Conservation (phyloP, 2,888 invertebrate genomes). For the Platycheirus albimanus region DNA sequence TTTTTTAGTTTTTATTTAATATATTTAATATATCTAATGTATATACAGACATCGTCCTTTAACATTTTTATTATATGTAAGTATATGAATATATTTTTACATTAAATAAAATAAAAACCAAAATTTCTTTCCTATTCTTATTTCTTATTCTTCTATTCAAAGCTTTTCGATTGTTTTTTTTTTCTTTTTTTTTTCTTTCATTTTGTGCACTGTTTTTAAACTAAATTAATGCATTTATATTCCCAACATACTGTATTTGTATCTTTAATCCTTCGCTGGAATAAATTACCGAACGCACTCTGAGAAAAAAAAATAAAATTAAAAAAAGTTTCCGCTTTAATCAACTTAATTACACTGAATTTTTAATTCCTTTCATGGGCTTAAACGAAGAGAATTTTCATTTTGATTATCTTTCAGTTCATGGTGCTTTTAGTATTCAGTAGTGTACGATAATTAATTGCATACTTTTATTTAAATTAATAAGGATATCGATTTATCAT, state of each 20-base stretch:
- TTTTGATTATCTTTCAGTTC: slow-evolving; percentile 31
- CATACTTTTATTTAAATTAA: neutral
- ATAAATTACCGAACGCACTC: slow-evolving; percentile 18
- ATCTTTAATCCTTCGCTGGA: slow-evolving; percentile 5
- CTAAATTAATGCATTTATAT: too few relatives aligned
- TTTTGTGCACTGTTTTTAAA: too few relatives aligned
- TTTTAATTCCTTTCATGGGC: slow-evolving; percentile 14
- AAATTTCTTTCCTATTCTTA: too few relatives aligned
- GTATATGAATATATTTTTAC: too few relatives aligned
- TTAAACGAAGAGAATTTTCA: slow-evolving; percentile 4
- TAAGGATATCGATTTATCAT: slow-evolving; percentile 51
- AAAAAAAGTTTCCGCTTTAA: neutral
- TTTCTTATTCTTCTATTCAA: too few relatives aligned
- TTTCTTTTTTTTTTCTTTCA: too few relatives aligned
- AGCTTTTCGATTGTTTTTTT: too few relatives aligned
- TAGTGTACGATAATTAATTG: slow-evolving; percentile 27
- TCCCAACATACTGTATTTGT: slow-evolving; percentile 22
- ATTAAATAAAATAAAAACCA: too few relatives aligned
- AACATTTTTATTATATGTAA: too few relatives aligned
- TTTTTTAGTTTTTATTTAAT: too few relatives aligned
- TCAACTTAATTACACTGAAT: slow-evolving; percentile 1
- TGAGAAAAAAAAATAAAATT: neutral
- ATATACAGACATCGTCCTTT: too few relatives aligned
- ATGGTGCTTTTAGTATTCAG: slow-evolving; percentile 3
- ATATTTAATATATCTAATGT: too few relatives aligned